A percentile compares a stretch with the other conserved stretches of the same genome.
phyloP scores from a whole-genome alignment of 1,140 invertebrate genomes.

The Euura saliciscinereae region DNA sequence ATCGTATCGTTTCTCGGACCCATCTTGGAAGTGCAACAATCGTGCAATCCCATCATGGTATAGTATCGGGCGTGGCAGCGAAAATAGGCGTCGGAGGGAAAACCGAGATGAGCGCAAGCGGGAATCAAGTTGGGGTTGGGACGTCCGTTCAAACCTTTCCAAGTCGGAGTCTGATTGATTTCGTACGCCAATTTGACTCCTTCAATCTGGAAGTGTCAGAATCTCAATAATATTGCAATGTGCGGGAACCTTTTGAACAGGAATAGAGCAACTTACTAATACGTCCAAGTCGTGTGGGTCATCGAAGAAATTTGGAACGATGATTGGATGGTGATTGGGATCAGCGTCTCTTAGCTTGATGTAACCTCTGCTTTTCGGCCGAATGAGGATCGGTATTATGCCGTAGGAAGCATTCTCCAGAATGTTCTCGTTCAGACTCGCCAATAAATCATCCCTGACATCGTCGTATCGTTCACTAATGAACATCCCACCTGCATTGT shows the following conservation, averaged over 20 bases:
- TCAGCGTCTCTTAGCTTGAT: conserved; percentile 70
- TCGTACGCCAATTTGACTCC: conserved; percentile 72
- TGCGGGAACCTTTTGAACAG: conserved; percentile 15
- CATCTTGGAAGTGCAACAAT: conserved; percentile 59
- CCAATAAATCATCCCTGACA: conserved; percentile 69
- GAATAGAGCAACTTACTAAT: conserved; percentile 60
- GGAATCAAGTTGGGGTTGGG: conserved; percentile 69
- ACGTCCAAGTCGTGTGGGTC: conserved; percentile 72
- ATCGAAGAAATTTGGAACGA: conserved; percentile 82
- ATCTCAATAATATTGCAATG: conserved; percentile 19
- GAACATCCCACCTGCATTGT: conserved; percentile 77
- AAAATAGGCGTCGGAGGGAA: conserved; percentile 71
- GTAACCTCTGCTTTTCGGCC: conserved; percentile 74
- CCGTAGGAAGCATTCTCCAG: conserved; percentile 70
- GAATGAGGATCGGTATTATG: conserved; percentile 69
- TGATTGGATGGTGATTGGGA: conserved; percentile 73
- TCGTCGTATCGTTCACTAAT: conserved; percentile 71
- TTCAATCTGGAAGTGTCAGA: conserved; percentile 64
- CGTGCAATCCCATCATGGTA: conserved; percentile 74
- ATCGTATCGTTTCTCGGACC: conserved; percentile 63
- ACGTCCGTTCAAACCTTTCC: conserved; percentile 68
- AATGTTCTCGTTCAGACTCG: conserved; percentile 70
- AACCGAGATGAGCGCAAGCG: conserved; percentile 61
- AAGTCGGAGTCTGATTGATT: conserved; percentile 67
- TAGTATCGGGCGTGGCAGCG: conserved; percentile 72